Base-by-base conservation (phyloP, 1,140 invertebrate species). In the Orius insidiosus region DNA sequence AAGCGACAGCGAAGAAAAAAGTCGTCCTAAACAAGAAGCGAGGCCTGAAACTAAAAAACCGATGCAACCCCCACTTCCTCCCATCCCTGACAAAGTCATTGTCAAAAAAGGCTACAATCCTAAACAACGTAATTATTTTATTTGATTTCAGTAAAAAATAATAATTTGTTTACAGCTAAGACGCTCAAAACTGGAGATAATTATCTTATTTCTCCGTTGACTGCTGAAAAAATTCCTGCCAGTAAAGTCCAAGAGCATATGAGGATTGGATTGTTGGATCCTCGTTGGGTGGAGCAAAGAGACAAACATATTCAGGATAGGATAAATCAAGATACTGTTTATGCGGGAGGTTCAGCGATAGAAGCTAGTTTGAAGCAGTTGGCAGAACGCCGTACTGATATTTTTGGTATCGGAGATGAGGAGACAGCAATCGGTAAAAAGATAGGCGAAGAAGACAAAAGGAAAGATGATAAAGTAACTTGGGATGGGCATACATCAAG, bases 361-460 rank as follows among this genome's bases (percentile, higher is more conserved):
- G 89, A 95, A 54, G 87, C 81, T 8, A 95, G 85, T 60, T 74
- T 98, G 55, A 96, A 95, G 60, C 80, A 93, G 57, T 68, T 99
- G 52, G 95, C 94, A 0, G 94, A 98, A 59, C 75, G 94, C 54
- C 87, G 96, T 82, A 97, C 95, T 2, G 96, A 99, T 75, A 99
- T 99, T 65, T 99, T 99, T 62, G 96, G 96, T 70, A 83, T 89
- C 47, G 95, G 94, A 51, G 87, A 89, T 58, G 93, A 98, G 63
- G 95, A 98, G 71, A 96, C 94, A 0, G 85, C 88, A 2, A 98
- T 99, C 62, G 95, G 95, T 74, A 93, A 95, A 66, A 99, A 98
- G 64, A 89, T 96, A 53, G 95, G 95, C 6, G 92, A 97, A 63
- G 93, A 97, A 58, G 92, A 83, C 62, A 80, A 76, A 52, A 74